These are phyloP conservation scores for Mythimna pallens DNA, from an alignment of 2,888 invertebrate genomes.

Conservation along the genomic window DNA sequence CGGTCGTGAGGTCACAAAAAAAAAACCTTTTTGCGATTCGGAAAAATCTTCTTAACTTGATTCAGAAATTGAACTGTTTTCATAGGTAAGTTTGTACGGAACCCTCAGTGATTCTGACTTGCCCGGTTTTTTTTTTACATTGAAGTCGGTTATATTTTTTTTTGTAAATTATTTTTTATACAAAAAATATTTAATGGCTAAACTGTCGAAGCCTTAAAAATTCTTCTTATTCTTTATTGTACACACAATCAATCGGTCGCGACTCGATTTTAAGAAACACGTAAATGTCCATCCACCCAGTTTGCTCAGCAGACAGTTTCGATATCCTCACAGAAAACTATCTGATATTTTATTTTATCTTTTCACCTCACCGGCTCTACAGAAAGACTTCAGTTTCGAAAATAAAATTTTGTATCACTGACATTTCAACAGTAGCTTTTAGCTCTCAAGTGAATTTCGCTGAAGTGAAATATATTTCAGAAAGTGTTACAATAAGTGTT, in stretches of 20 bases:
- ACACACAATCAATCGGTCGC: too few species aligned
- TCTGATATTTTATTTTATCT: constrained; percentile 20
- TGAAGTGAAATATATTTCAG: constrained; percentile 36
- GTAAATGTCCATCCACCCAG: not conserved
- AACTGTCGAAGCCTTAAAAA: not conserved
- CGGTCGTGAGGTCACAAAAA: too few species aligned
- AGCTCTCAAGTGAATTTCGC: constrained; percentile 24
- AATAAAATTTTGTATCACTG: constrained; percentile 40
- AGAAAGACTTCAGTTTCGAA: constrained; percentile 17
- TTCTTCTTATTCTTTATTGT: not conserved
- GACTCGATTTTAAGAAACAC: not conserved
- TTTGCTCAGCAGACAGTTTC: not conserved
- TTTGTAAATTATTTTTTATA: too few species aligned
- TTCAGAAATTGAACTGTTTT: too few species aligned
- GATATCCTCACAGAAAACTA: constrained; percentile 9
- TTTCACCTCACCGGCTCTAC: constrained; percentile 27
- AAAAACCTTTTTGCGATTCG: too few species aligned
- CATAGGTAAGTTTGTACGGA: too few species aligned
- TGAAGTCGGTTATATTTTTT: too few species aligned
- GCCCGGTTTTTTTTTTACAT: too few species aligned
- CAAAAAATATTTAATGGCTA: not conserved
- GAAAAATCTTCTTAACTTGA: too few species aligned
- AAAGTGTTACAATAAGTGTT: constrained; percentile 1
- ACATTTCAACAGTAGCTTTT: constrained; percentile 31
- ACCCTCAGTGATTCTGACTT: too few species aligned